phyloP scores from a whole-genome alignment of 2,113 vertebrate genomes.

The Paradoxurus hermaphroditus region DNA sequence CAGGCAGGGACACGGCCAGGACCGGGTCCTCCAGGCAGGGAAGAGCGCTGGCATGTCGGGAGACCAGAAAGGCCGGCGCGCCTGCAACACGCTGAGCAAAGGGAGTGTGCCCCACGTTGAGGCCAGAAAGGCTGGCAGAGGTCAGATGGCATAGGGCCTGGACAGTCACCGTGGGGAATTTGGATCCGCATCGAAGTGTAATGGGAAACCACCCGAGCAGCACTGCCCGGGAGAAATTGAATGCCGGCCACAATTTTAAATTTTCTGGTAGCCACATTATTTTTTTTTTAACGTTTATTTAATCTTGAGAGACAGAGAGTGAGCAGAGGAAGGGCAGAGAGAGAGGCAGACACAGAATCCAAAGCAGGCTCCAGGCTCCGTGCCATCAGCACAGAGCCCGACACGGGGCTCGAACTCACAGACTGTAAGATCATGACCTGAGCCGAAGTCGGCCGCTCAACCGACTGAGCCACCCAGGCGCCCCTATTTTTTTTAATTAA shows the following conservation, averaged over 20 bases:
- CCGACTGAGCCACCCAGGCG: too few species aligned
- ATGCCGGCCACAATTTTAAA: background rate
- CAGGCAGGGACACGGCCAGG: background rate
- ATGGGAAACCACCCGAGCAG: background rate
- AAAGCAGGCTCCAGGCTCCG: too few species aligned
- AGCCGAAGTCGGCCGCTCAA: too few species aligned
- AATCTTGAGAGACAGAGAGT: too few species aligned
- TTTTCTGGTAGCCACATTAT: background rate
- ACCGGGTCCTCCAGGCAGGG: background rate
- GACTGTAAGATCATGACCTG: too few species aligned
- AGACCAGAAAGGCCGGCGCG: background rate
- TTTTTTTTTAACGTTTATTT: background rate
- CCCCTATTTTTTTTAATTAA: background rate
- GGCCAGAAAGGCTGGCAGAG: background rate
- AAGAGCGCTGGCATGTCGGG: background rate
- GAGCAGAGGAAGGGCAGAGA: too few species aligned
- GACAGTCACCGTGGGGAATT: background rate
- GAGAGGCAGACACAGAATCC: too few species aligned
- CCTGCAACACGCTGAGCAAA: background rate
- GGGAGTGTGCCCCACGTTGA: background rate
- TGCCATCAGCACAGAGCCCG: too few species aligned
- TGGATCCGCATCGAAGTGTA: background rate
- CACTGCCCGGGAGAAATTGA: background rate
- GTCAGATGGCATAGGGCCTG: background rate
- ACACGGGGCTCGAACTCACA: too few species aligned